phyloP scores from a whole-genome alignment of 2,113 vertebrate species.

The Pheucticus melanocephalus region DNA sequence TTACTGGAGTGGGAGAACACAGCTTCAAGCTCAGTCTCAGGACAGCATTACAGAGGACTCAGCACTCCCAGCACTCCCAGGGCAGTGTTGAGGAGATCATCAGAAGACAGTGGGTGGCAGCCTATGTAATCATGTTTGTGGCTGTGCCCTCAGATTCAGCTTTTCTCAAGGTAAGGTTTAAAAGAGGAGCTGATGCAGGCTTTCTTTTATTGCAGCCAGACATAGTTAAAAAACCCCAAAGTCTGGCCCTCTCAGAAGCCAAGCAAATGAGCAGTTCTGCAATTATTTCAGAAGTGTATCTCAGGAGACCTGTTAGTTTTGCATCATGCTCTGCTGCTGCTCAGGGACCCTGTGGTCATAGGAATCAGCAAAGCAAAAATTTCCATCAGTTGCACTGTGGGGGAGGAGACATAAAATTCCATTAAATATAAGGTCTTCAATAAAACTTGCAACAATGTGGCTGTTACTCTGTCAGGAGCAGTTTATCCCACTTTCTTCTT shows the following conservation, averaged over 20 bases:
- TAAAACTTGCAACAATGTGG: background rate
- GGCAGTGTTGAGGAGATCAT: background rate
- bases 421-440: background rate
- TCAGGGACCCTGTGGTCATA: background rate
- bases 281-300: background rate
- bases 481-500: background rate
- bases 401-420: background rate
- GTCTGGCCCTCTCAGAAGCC: background rate
- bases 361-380: background rate
- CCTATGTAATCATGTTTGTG: background rate
- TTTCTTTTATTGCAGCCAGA: background rate
- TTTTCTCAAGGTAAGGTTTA: background rate
- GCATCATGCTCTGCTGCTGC: background rate
- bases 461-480: background rate
- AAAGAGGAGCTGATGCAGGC: background rate
- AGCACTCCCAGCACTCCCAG: background rate
- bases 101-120: background rate
- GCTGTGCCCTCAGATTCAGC: background rate
- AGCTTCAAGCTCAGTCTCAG: background rate
- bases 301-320: background rate
- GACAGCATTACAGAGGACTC: background rate
- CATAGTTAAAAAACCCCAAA: background rate
- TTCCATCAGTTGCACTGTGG: background rate
- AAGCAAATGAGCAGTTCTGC: background rate
- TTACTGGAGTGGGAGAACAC: background rate